Base-by-base conservation (phyloP, 1,140 invertebrate species). In the Mya arenaria region DNA sequence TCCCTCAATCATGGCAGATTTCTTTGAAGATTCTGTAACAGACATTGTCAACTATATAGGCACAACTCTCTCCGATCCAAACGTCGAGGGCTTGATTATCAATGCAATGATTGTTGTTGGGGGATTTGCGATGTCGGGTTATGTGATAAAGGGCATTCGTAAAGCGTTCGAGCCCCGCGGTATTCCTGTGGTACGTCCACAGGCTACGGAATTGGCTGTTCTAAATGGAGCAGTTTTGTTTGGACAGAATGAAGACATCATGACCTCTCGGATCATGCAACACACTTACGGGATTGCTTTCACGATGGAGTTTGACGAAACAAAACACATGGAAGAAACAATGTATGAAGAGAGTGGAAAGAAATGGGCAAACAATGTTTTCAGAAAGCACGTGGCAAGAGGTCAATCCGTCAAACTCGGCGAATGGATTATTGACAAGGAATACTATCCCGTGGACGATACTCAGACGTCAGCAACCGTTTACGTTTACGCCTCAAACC, bases 341-440 rank as follows among this genome's bases (percentile, higher is more conserved):
- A 44, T 1, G n/a, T 75, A 44, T 65, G 56, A 75, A 65, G 32
- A 5, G 8, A 60, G 41, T n/a, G 73, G 73, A n/a, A 75, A 63
- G 10, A 15, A 30, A 6, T 75, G 60, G 58, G 73, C 60, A 17
- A 75, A 65, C 10, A 63, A 75, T 60, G 56, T 63, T 15, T 75
- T 75, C 30, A n/a, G 56, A 25, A 63, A 63, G 30, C 73, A 75
- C 55, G 58, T 75, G 3, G 23, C 37, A 5, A 62, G 55, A 62
- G 73, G 73, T 28, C 58, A 75, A 32, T 56, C 39, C 8, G 73
- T 75, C 17, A 75, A 65, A 75, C 58, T 75, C n/a, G 25, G 60
- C n/a, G 44, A 75, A 30, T 75, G 73, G 73, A 60, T 65, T 28
- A 23, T 39, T 0, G 58, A 62, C 34, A 65, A 63, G 41, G 73